Conservation (phyloP, 23 tunicate genomes). For the Trididemnum miniatum region DNA sequence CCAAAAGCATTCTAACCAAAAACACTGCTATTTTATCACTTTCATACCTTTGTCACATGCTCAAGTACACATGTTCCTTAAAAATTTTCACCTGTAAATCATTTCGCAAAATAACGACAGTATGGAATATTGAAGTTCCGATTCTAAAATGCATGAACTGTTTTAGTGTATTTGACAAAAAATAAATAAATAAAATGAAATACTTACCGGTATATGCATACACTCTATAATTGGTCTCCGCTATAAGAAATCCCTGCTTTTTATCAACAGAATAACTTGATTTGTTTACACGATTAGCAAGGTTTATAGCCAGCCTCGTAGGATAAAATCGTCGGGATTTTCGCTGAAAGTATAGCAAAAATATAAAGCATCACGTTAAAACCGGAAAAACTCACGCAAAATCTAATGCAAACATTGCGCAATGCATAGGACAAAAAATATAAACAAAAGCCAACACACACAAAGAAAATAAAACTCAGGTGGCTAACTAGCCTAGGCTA, state of each 20-base stretch:
- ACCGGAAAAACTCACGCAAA: too few species aligned
- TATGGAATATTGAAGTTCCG: constrained; percentile 86
- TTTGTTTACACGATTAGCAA: constrained; percentile 33
- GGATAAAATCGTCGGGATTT: constrained; percentile 84
- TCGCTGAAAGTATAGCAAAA: constrained; percentile 64
- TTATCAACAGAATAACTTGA: not conserved
- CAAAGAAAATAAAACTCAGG: too few species aligned
- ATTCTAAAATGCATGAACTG: constrained; percentile 48
- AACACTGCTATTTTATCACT: too few species aligned
- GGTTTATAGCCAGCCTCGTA: constrained; percentile 68
- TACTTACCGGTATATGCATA: constrained; percentile 88
- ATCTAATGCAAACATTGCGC: too few species aligned
- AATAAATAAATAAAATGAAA: too few species aligned
- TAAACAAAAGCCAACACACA: too few species aligned
- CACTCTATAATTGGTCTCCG: constrained; percentile 87
- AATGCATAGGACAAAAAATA: too few species aligned
- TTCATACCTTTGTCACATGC: too few species aligned
- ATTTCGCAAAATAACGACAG: constrained; percentile 82
- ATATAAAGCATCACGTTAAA: too few species aligned
- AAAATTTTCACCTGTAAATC: constrained; percentile 87
- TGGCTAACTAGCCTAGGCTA: too few species aligned
- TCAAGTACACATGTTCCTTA: too few species aligned
- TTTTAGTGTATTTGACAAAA: not conserved
- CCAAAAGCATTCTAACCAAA: too few species aligned
- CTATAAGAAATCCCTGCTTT: constrained; percentile 73